Evolutionary conservation across 2,888 invertebrate genomes (phyloP).

Genomic region (Clanis bilineata): DNA sequence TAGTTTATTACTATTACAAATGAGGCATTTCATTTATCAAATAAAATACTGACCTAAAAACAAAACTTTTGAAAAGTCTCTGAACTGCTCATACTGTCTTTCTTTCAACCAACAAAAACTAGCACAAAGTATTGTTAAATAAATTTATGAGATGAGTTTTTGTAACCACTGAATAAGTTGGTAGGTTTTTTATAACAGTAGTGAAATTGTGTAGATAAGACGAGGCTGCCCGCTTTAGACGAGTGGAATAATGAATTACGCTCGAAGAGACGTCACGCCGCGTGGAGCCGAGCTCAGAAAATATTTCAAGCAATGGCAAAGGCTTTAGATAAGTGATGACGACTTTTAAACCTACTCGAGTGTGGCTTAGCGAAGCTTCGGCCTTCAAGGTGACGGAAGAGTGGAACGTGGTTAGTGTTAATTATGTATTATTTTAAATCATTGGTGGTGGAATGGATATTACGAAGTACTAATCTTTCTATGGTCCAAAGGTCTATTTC

Average conservation of each 20-base stretch:
- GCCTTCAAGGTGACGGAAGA: not conserved
- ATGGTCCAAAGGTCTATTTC: too few species aligned
- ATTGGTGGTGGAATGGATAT: too few species aligned
- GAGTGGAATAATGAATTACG: constrained; percentile 10
- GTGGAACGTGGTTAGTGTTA: not conserved
- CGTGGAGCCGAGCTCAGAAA: not conserved
- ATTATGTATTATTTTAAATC: not conserved
- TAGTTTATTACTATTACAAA: too few species aligned
- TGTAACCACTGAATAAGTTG: constrained; percentile 5
- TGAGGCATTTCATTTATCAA: too few species aligned
- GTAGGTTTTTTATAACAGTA: constrained; percentile 8
- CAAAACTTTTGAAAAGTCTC: not conserved
- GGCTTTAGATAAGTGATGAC: not conserved
- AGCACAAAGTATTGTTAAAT: constrained; percentile 1
- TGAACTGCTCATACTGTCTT: not conserved
- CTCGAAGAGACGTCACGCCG: not conserved
- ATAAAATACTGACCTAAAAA: not conserved
- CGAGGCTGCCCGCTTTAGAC: not conserved
- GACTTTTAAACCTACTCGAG: not conserved
- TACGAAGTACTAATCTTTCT: too few species aligned
- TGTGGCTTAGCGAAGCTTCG: not conserved
- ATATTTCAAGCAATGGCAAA: not conserved
- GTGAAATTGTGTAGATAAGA: constrained; percentile 9
- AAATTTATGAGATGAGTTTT: constrained; percentile 4
- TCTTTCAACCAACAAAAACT: not conserved